Conservation (phyloP, 2,888 invertebrate species). For the Zaprionus obscuricornis region DNA sequence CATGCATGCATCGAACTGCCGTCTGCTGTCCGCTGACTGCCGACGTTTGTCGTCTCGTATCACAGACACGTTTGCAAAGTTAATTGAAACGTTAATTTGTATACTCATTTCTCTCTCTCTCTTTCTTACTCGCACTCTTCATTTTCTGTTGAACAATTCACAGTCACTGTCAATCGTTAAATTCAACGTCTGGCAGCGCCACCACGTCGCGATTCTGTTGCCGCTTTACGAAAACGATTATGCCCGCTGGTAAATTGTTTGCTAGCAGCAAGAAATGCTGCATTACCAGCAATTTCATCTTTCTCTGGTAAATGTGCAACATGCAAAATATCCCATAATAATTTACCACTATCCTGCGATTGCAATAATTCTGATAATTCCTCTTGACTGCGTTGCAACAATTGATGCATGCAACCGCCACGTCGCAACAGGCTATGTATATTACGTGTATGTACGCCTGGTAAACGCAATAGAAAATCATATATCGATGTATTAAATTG, state of each 20-base stretch:
- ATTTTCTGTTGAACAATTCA: too few relatives aligned
- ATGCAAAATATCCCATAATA: conserved; percentile 89
- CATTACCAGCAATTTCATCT: conserved; percentile 75
- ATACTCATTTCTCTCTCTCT: too few relatives aligned
- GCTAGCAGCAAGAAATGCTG: conserved; percentile 71
- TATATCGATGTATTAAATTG: conserved; percentile 89
- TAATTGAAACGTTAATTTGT: too few relatives aligned
- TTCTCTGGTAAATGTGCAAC: conserved; percentile 86
- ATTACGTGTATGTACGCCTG: conserved; percentile 95
- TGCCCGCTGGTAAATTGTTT: conserved; percentile 67
- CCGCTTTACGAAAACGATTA: conserved; percentile 78
- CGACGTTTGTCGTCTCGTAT: too few relatives aligned
- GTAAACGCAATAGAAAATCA: conserved; percentile 93
- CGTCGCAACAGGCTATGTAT: conserved; percentile 90
- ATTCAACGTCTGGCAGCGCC: conserved; percentile 37
- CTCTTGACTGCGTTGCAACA: conserved; percentile 86
- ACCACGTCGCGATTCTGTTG: conserved; percentile 57
- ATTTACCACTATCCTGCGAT: conserved; percentile 88
- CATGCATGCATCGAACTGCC: background rate
- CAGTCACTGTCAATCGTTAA: background rate
- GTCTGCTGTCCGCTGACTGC: too few relatives aligned
- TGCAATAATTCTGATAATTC: conserved; percentile 89
- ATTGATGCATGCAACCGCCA: conserved; percentile 87
- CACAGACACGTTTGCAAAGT: too few relatives aligned
- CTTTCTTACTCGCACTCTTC: too few relatives aligned